Evolutionary conservation across 2,113 vertebrate species (phyloP).

Genomic region (Oreocharis arfaki): DNA sequence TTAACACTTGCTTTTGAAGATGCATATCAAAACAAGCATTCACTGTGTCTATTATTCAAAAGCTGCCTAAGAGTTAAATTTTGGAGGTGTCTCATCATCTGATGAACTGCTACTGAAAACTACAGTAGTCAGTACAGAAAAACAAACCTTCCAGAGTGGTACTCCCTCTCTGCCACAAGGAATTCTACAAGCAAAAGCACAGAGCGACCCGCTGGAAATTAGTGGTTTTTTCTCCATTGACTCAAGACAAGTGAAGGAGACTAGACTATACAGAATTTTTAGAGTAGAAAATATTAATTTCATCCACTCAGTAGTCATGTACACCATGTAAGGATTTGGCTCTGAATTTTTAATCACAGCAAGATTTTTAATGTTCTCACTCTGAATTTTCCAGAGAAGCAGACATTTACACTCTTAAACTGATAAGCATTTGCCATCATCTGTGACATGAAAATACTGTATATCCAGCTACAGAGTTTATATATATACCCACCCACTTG

Average conservation of each 20-base stretch:
- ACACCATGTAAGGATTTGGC: background rate
- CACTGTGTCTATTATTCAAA: background rate
- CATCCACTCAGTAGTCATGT: background rate
- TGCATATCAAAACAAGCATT: background rate
- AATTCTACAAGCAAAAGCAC: background rate
- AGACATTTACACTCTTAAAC: background rate
- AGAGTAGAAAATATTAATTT: background rate
- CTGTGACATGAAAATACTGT: background rate
- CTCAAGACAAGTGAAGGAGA: background rate
- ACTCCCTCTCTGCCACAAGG: background rate
- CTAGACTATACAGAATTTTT: background rate
- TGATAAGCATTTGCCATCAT: background rate
- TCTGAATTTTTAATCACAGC: background rate
- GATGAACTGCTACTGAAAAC: background rate
- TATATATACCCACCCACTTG: accelerated
- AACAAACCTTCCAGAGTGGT: background rate
- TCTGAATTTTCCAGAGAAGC: background rate
- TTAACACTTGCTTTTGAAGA: background rate
- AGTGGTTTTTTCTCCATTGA: background rate
- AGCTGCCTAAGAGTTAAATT: background rate
- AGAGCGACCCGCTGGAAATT: background rate
- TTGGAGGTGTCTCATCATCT: background rate
- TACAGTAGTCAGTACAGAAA: background rate
- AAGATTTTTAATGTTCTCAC: background rate
- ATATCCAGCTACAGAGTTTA: background rate